Conservation (phyloP, 2,888 invertebrate genomes). For the Meteorus colon region DNA sequence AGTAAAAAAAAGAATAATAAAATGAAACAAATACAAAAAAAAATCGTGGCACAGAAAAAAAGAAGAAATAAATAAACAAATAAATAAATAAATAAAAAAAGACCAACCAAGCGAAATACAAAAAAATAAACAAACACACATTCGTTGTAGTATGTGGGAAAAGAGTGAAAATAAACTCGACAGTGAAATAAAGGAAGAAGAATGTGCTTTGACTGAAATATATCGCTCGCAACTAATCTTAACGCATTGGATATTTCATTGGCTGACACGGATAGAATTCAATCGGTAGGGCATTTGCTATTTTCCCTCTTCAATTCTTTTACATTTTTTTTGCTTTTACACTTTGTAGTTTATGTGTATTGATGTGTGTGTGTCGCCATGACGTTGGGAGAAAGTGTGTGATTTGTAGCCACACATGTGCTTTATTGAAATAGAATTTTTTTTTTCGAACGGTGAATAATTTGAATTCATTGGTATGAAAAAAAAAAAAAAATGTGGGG, state of each 20-base stretch:
- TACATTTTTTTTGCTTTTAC: not conserved
- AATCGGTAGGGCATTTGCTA: slow-evolving; percentile 7
- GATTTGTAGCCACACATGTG: not conserved
- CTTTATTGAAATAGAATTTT: not conserved
- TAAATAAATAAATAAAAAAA: not conserved
- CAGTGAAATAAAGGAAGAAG: slow-evolving; percentile 28
- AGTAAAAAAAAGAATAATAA: not conserved
- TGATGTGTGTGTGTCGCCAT: not conserved
- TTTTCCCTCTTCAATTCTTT: slow-evolving; percentile 3
- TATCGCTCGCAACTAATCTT: slow-evolving; percentile 25
- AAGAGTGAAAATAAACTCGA: slow-evolving; percentile 12
- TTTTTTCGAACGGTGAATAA: not conserved
- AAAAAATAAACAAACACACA: not conserved
- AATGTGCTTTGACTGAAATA: slow-evolving; percentile 22
- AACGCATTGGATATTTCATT: slow-evolving; percentile 26
- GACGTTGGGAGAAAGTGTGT: not conserved
- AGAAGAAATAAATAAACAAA: not conserved
- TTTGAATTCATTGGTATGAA: no score
- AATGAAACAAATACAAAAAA: not conserved
- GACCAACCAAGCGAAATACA: not conserved
- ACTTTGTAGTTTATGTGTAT: not conserved
- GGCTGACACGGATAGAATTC: slow-evolving; percentile 21
- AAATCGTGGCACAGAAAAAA: not conserved
- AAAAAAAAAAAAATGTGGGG: no score
- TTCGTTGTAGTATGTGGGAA: slow-evolving; percentile 1